Evolutionary conservation across 2,888 invertebrate genomes (phyloP), one percentile per base, ranked within the genome.

Genomic region (Acronicta alni): DNA sequence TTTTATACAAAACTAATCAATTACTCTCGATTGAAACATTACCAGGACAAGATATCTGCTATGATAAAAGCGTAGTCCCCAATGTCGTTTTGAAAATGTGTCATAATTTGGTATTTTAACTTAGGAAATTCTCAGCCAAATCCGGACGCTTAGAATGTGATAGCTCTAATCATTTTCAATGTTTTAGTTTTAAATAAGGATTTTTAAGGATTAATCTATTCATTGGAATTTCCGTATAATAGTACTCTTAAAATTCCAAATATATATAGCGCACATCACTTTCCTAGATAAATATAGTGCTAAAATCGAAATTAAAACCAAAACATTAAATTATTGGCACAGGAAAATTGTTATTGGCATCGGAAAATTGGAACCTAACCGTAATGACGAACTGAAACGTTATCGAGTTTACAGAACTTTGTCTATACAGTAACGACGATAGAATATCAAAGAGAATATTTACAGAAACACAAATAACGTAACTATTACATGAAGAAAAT

Each of bases 331-430:
- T 71, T 57, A 65, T 52, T 65, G 71, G 41, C 44, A 44, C 47
- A 65, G 49, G 65, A 70, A 67, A 57, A 67, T 51, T n/a, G n/a
- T 71, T 57, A 65, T 52, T 65, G 71, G 41, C 44, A 44, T 44
- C 57, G 49, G 65, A 70, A 67, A 57, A 52, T 65, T 43, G 32
- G 26, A 65, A 42, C 39, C 41, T 32, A 44, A 51, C 44, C 51
- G 57, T 53, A 67, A 58, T 41, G 37, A 37, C 41, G 32, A 66
- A 65, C 66, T 70, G 47, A 42, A 46, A 66, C 67, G 52, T 67
- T 71, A 67, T 66, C 38, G 67, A 67, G 58, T 67, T 71, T 58
- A 71, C 52, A 67, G 48, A 71, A 71, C 52, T 71, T 67, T 30
- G 32, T 35, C 38, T 35, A 26, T 20, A 16, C 41, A 42, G 37